Conservation (phyloP, 1,140 invertebrate genomes). For the Pseudomyrmex pallidus region DNA sequence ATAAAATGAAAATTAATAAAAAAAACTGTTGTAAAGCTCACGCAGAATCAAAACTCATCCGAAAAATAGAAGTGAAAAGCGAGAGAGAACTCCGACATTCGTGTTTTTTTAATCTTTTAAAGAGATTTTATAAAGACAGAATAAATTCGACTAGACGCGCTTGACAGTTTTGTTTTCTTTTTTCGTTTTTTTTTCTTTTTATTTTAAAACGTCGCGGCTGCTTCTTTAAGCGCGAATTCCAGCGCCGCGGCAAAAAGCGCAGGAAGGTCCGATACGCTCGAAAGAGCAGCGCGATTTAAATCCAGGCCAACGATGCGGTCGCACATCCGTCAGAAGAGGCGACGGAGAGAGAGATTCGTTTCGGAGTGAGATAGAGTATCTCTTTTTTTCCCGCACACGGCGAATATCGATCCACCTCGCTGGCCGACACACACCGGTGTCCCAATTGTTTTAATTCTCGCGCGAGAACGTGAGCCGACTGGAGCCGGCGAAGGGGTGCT, state of each 20-base stretch:
- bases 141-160: not conserved
- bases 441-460: constrained; percentile 55
- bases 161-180: not conserved
- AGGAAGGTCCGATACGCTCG: constrained; percentile 11
- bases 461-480: not conserved
- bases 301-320: constrained; percentile 49
- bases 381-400: not conserved
- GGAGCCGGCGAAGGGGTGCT: too few species aligned
- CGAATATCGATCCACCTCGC: constrained; percentile 33
- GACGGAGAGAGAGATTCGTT: constrained; percentile 28
- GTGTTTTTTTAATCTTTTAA: not conserved
- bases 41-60: not conserved
- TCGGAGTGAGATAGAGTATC: constrained; percentile 12
- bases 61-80: not conserved
- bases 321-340: constrained; percentile 20
- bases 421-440: constrained; percentile 9
- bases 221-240: constrained; percentile 17
- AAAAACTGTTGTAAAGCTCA: not conserved
- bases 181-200: not conserved
- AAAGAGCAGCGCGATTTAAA: constrained; percentile 44
- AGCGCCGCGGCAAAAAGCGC: not conserved
- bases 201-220: not conserved
- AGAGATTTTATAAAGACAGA: not conserved
- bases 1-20: not conserved
- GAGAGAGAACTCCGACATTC: not conserved